Evolutionary conservation across 2,113 vertebrate species (phyloP), one percentile per base, ranked within the genome.

Genomic region (Oreocharis arfaki): DNA sequence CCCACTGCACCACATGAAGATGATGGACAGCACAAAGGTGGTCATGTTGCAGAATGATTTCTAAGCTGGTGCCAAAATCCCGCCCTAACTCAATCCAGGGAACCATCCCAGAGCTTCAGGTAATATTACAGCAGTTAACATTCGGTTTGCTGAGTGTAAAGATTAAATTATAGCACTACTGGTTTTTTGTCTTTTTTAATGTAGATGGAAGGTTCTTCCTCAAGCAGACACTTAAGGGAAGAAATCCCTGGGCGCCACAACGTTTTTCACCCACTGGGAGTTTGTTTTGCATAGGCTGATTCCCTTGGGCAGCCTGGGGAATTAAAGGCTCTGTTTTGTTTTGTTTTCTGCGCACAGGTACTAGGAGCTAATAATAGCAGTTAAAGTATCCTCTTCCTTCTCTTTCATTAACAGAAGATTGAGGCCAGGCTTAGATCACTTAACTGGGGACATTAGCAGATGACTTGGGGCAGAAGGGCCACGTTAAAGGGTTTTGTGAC

Each of bases 361-460:
- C 56, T 55, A 67, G 68, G 79, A 59, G 71, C 93, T 95, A 96
- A 89, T 77, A 95, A 97, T 95, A 96, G 94, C 84, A 74, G 19
- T n/a, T 94, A 88, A 95, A 96, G 95, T n/a, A 93, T 75, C 75
- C 52, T 92, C 81, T 68, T 86, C 85, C 67, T 79, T 59, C 87
- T 86, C 75, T 60, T 96, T 88, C 88, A 95, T 96, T 96, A 96
- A 74, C 16, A 93, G 95, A 90, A 95, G 96, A 96, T 97, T 97
- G 92, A 96, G 95, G 95, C 90, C 95, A 97, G 79, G 85, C 85
- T 94, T 63, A 86, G 85, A 89, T 96, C 93, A 74, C 47, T 83
- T 92, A 92, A 20, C 75, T 19, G 71, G 71, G 59, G 83, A 86
- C 93, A 93, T 93, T 71, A 95, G 93, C 79, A 90, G 91, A 95